Conservation (phyloP, 1,140 invertebrate species). For the Geopemphigus sp. region DNA sequence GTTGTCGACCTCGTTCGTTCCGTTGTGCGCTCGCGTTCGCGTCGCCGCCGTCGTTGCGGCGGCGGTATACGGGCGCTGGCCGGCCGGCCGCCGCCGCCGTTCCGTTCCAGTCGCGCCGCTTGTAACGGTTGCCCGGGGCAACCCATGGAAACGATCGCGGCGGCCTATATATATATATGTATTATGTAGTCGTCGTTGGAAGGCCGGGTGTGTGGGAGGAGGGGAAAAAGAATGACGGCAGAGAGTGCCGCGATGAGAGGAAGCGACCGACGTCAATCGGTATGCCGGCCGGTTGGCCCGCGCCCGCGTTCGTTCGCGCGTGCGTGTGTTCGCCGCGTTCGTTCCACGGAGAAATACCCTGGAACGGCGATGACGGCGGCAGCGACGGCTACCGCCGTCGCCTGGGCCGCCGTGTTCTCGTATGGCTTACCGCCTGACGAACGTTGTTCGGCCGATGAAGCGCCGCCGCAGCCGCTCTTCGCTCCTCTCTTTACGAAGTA, state of each 20-base stretch:
- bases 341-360: background rate
- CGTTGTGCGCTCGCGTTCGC: slow-evolving; percentile 45
- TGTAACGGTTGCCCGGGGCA: slow-evolving; percentile 12
- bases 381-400: background rate
- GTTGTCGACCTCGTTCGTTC: slow-evolving; percentile 49
- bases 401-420: too few relatives aligned
- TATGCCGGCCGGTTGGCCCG: background rate
- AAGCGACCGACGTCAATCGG: background rate
- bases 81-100: background rate
- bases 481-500: too few relatives aligned
- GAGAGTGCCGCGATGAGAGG: background rate
- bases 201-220: too few relatives aligned
- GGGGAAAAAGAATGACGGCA: background rate
- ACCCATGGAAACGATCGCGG: too few relatives aligned
- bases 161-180: too few relatives aligned
- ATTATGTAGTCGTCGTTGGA: too few relatives aligned
- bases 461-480: background rate
- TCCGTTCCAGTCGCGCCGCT: too few relatives aligned
- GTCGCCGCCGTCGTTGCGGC: slow-evolving; percentile 11
- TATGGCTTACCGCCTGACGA: slow-evolving; percentile 2
- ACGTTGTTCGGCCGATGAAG: slow-evolving; percentile 16
- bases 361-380: background rate
- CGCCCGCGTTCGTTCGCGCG: background rate
- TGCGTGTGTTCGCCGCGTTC: background rate
- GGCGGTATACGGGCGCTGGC: too few relatives aligned